Base-by-base conservation (phyloP, 2,888 invertebrate genomes). In the Tetanocera ferruginea region DNA sequence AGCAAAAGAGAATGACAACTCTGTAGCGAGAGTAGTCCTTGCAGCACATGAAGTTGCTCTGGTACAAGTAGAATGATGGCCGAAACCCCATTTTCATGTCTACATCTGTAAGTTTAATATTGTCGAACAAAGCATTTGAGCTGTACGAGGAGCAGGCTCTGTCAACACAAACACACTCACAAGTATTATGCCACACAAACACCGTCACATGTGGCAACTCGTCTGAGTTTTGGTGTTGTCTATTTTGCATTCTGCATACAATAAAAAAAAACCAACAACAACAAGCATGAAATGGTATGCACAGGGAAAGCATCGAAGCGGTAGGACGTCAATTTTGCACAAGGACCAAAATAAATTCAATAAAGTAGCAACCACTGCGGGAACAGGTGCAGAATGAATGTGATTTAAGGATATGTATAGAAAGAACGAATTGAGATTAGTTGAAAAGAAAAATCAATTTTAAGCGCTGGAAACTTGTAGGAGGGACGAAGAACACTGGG, bases 121-220 rank as follows among this genome's bases (percentile, higher is more conserved):
- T 76, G 76, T 76, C 28, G 71, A 62, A 76, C 76, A 76, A 70
- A 76, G 76, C 71, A 71, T 71, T 76, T 62, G 62, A 76, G 70
- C 55, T 70, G 43, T 76, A 25, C 51, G 76, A 17, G 60, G 34
- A 34, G 25, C n/a, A 28, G 43, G 43, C 17, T 76, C 34, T n/a
- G 64, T 60, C 66, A 62, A 31, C 64, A 60, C 64, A 55, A 57
- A 74, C 57, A 62, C 71, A 51, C 37, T 49, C 57, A 55, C 67
- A 64, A 67, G 62, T 25, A 67, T 55, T 66, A 2, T 23, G 74
- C 60, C 31, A 76, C 19, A 60, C 55, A 70, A 14, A 55, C 62
- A 71, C 31, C 37, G 25, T 19, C 43, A 57, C 2, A 60, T 43
- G 73, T 31, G 49, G n/a, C 37, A 34, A 19, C 37, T 67, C 67